A percentile compares a stretch with the other conserved stretches of the same genome.
phyloP scores from a whole-genome alignment of 2,888 invertebrate species.

The Trilocha varians region DNA sequence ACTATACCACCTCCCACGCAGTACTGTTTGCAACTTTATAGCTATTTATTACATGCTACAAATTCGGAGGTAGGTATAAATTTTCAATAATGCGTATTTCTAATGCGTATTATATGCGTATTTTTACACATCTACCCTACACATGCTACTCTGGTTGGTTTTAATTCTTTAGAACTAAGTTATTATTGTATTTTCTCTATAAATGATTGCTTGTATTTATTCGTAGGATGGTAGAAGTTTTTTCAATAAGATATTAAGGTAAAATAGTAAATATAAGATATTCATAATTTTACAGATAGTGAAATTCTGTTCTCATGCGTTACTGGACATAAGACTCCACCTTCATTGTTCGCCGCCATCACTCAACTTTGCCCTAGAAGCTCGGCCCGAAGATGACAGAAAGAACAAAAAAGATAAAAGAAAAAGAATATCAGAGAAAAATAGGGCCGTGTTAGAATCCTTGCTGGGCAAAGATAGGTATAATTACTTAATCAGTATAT shows the following conservation, averaged over 20 bases:
- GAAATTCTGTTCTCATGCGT: constrained; percentile 45
- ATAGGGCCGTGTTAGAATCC: constrained; percentile 40
- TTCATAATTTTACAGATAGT: constrained; percentile 34
- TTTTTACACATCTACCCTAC: too few species aligned
- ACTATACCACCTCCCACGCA: constrained; percentile 46
- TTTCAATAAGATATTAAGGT: not conserved
- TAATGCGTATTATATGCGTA: too few species aligned
- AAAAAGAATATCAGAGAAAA: constrained; percentile 40
- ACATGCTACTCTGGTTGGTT: too few species aligned
- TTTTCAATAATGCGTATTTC: not conserved
- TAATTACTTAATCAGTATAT: constrained; percentile 6
- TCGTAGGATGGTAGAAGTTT: too few species aligned
- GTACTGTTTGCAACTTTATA: constrained; percentile 52
- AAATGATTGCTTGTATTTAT: too few species aligned
- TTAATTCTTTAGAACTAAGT: too few species aligned
- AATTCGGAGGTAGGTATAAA: not conserved
- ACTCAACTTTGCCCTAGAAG: constrained; percentile 39
- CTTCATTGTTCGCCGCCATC: constrained; percentile 56
- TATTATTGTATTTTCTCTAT: too few species aligned
- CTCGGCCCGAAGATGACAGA: constrained; percentile 15
- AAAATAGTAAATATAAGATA: not conserved
- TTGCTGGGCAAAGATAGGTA: constrained; percentile 45
- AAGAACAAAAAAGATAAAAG: constrained; percentile 23
- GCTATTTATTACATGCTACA: constrained; percentile 15
- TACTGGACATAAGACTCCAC: constrained; percentile 52